Percentiles rank a stretch among this genome's conserved stretches.
Conservation (phyloP, 2,113 vertebrate species). For the Scortum barcoo region DNA sequence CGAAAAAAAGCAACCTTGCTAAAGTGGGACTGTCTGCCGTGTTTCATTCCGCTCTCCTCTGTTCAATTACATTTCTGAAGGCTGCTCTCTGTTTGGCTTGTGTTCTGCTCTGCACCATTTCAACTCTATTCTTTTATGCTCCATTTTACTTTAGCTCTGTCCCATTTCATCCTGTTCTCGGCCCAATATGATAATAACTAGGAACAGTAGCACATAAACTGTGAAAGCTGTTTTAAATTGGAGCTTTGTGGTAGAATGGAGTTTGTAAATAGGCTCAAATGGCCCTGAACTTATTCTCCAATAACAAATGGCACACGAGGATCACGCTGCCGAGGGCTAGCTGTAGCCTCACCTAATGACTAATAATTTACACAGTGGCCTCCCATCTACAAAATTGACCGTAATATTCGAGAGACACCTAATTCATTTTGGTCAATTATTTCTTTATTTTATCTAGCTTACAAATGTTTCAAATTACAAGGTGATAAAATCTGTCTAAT, state of each 20-base stretch:
- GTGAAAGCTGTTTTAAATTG: conserved; percentile 43
- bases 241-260: conserved; percentile 34
- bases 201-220: conserved; percentile 10
- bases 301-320: conserved; percentile 33
- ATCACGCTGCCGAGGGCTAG: conserved; percentile 9
- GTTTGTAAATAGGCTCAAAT: conserved; percentile 54
- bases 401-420: not conserved
- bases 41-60: conserved; percentile 44
- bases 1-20: conserved; percentile 35
- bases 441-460: conserved; percentile 35
- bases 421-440: conserved; percentile 15
- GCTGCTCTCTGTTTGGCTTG: conserved; percentile 23
- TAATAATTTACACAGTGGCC: conserved; percentile 22
- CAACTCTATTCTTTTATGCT: conserved; percentile 27
- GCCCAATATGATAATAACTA: conserved; percentile 35
- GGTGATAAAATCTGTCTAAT: conserved; percentile 37
- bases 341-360: not conserved
- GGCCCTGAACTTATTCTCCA: conserved; percentile 40
- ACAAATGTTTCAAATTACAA: conserved; percentile 49
- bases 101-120: conserved; percentile 22
- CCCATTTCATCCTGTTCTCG: conserved; percentile 26
- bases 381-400: conserved; percentile 6
- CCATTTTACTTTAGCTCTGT: conserved; percentile 23
- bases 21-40: conserved; percentile 42
- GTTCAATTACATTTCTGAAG: conserved; percentile 45